phyloP scores from a whole-genome alignment of 1,140 invertebrate species.

The Dufourea novaeangliae region DNA sequence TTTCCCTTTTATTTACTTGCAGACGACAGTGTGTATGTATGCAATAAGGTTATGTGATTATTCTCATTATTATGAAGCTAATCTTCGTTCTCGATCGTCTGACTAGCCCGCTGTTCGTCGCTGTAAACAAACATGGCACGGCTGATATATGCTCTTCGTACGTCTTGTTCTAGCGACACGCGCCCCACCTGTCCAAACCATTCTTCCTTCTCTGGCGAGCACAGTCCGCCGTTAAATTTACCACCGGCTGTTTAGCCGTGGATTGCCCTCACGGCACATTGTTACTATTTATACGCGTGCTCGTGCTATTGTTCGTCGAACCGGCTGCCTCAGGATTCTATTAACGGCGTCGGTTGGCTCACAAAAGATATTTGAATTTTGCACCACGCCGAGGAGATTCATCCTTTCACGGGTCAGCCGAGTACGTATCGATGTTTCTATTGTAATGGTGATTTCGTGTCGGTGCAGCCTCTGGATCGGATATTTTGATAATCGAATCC shows the following conservation, averaged over 20 bases:
- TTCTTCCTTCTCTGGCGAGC: background rate
- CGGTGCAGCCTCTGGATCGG: no score
- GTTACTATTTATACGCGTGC: slow-evolving; percentile 17
- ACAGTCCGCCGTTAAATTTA: slow-evolving; percentile 19
- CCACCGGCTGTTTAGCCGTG: background rate
- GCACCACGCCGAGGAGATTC: background rate
- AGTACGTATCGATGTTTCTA: background rate
- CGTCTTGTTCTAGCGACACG: background rate
- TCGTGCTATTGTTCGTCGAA: slow-evolving; percentile 10
- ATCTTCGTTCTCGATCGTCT: no score
- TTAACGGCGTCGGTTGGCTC: slow-evolving; percentile 5
- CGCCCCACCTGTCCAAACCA: slow-evolving; percentile 7
- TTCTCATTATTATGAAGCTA: no score
- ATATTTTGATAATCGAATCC: background rate
- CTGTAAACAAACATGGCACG: background rate
- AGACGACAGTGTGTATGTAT: no score
- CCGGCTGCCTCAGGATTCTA: background rate
- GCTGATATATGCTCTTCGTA: background rate
- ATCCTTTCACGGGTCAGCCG: background rate
- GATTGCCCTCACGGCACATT: background rate
- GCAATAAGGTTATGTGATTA: no score
- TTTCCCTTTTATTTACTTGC: no score
- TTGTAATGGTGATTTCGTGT: no score
- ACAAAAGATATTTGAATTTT: background rate
- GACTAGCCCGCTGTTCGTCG: no score